phyloP scores from a whole-genome alignment of 1,140 invertebrate genomes.

The Diploscapter pachys region DNA sequence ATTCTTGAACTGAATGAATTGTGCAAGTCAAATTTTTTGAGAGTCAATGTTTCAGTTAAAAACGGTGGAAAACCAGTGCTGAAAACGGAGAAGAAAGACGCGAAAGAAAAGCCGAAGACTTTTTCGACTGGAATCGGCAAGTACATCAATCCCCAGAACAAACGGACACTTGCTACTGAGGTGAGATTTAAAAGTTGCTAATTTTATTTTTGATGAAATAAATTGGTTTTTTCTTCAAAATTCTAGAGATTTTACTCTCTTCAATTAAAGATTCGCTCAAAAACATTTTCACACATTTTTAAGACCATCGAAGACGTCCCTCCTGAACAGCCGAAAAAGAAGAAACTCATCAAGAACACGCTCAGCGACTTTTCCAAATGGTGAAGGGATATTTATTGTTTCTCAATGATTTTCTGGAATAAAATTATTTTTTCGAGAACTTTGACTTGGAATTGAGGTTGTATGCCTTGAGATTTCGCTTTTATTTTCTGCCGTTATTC shows the following conservation, averaged over 20 bases:
- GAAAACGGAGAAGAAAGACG: slow-evolving; percentile 22
- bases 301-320: neutral
- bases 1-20: no score
- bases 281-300: neutral
- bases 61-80: neutral
- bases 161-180: slow-evolving; percentile 19
- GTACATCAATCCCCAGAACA: slow-evolving; percentile 49
- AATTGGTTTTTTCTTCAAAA: no score
- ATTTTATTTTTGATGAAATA: slow-evolving; percentile 8
- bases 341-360: slow-evolving; percentile 24
- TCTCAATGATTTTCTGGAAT: neutral
- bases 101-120: slow-evolving; percentile 43
- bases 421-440: neutral
- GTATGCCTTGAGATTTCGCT: neutral
- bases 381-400: slow-evolving; percentile 5
- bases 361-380: slow-evolving; percentile 31
- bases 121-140: slow-evolving; percentile 48
- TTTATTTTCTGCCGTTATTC: neutral
- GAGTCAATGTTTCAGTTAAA: slow-evolving; percentile 16
- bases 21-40: neutral
- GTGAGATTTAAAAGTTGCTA: neutral
- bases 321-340: slow-evolving; percentile 20
- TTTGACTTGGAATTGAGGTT: neutral
- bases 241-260: no score
- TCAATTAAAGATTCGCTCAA: neutral